Conservation (phyloP, 2,113 vertebrate species). For the Nerophis ophidion region DNA sequence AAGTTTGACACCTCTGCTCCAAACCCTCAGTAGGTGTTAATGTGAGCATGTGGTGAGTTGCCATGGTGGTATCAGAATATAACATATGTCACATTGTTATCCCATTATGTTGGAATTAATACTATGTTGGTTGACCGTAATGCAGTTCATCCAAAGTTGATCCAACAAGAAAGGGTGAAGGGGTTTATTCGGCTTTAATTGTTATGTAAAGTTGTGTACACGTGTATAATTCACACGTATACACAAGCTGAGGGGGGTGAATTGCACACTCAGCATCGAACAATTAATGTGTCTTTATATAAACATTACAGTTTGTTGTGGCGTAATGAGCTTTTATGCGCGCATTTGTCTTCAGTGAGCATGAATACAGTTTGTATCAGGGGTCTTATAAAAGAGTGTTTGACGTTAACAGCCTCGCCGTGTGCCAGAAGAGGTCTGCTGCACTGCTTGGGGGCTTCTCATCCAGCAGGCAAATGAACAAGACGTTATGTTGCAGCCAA, state of each 20-base stretch:
- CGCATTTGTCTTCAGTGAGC: constrained; percentile 8
- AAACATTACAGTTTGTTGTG: constrained; percentile 9
- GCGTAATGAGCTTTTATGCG: constrained; percentile 28
- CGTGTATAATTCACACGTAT: constrained; percentile 3
- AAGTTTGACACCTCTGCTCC: too few species aligned
- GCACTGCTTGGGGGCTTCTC: constrained; percentile 38
- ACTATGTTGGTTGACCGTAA: neutral
- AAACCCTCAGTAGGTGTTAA: constrained; percentile 2
- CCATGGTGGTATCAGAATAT: neutral
- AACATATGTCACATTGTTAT: neutral
- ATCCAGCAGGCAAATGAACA: constrained; percentile 47
- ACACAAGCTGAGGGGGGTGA: constrained; percentile 18
- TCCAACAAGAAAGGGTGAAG: constrained; percentile 9
- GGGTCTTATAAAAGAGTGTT: constrained; percentile 60
- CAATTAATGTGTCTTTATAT: constrained; percentile 27
- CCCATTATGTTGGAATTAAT: neutral
- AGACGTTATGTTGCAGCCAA: constrained; percentile 40
- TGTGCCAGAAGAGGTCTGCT: constrained; percentile 51
- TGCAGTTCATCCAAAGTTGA: constrained; percentile 24
- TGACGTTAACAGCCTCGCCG: constrained; percentile 52
- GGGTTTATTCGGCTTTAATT: constrained; percentile 19
- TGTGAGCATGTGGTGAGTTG: neutral
- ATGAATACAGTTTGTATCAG: constrained; percentile 21
- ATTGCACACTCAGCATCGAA: constrained; percentile 3
- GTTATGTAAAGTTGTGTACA: constrained; percentile 16